Evolutionary conservation across 2,888 invertebrate species (phyloP).

Genomic region (Andrena bucephala): DNA sequence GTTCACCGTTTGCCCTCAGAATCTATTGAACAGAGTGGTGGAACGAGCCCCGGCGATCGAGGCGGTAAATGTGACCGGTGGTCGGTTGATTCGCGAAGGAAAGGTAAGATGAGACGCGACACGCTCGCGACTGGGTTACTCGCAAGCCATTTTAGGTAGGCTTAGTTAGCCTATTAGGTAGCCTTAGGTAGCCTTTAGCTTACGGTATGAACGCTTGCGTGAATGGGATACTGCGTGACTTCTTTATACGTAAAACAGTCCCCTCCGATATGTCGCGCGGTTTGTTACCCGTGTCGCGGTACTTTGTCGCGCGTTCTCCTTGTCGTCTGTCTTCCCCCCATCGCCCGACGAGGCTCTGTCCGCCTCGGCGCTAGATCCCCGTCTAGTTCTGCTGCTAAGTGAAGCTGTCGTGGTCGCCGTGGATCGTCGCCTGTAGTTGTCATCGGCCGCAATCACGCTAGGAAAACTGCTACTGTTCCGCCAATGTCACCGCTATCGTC

Average conservation of each 20-base stretch:
- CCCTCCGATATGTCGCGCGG: conserved; percentile 16
- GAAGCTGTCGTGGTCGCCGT: conserved; percentile 18
- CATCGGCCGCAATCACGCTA: conserved; percentile 37
- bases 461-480: conserved; percentile 12
- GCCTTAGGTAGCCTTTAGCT: conserved; percentile 75
- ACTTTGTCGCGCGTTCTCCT: conserved; percentile 5
- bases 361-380: conserved; percentile 29
- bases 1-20: conserved; percentile 86
- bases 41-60: conserved; percentile 98
- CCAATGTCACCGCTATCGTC: conserved; percentile 31
- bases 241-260: conserved; percentile 46
- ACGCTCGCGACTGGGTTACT: conserved; percentile 38
- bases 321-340: conserved; percentile 10
- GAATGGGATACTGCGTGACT: conserved; percentile 75
- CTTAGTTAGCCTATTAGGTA: conserved; percentile 74
- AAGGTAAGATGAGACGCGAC: conserved; percentile 95
- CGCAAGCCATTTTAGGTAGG: conserved; percentile 58
- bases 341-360: conserved; percentile 6
- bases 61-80: conserved; percentile 97
- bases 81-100: conserved; percentile 97
- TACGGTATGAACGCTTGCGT: conserved; percentile 78
- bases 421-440: conserved; percentile 11
- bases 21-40: conserved; percentile 95
- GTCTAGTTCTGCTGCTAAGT: conserved; percentile 1
- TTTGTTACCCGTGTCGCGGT: conserved; percentile 22